Percentiles rank a stretch among this genome's conserved stretches.
Conservation (phyloP, 1,140 invertebrate genomes). For the Drosophila sproati region DNA sequence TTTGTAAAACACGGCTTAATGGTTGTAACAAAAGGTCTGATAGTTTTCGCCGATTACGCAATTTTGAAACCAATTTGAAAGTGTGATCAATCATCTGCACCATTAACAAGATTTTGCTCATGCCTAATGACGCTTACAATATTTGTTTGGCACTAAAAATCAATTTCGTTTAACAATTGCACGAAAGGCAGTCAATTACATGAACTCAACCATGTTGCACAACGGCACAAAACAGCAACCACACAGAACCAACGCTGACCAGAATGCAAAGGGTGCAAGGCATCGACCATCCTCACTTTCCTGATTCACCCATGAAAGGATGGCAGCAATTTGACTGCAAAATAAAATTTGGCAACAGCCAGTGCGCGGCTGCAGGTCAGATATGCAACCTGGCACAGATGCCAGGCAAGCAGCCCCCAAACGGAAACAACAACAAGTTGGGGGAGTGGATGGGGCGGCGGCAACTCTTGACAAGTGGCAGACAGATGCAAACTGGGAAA, state of each 20-base stretch:
- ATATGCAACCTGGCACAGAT: slow-evolving; percentile 50
- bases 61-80: not conserved
- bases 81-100: not conserved
- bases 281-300: not conserved
- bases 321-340: slow-evolving; percentile 78
- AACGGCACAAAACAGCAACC: slow-evolving; percentile 45
- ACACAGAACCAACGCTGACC: slow-evolving; percentile 10
- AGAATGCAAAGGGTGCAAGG: slow-evolving; percentile 10
- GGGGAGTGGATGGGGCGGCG: not conserved
- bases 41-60: not conserved
- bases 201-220: slow-evolving; percentile 26
- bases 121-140: not conserved
- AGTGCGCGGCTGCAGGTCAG: slow-evolving; percentile 27
- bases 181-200: slow-evolving; percentile 22
- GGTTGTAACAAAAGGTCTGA: too few relatives aligned
- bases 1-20: too few relatives aligned
- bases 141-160: not conserved
- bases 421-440: slow-evolving; percentile 11
- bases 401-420: slow-evolving; percentile 21
- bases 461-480: slow-evolving; percentile 57
- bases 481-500: slow-evolving; percentile 71
- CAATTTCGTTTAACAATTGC: not conserved
- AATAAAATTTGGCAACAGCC: slow-evolving; percentile 77
- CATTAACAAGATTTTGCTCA: not conserved
- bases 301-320: slow-evolving; percentile 24